Base-by-base conservation (phyloP, 2,797 vertebrate species). In the Poeciliopsis gracilis region DNA sequence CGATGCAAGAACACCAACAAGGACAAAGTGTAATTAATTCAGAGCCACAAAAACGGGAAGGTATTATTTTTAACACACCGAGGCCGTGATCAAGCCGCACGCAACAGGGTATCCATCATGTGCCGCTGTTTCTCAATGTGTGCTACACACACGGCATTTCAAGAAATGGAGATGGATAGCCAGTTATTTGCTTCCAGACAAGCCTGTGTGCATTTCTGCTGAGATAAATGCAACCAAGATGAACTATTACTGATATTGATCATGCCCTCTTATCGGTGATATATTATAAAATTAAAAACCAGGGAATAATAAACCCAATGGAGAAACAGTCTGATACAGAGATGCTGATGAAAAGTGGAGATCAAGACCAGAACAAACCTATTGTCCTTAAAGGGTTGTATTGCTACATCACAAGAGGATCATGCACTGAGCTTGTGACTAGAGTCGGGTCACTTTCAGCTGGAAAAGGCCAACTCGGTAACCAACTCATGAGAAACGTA, bases 221-320 rank as follows among this genome's bases (percentile, higher is more conserved):
- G 79, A 81, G 82, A 87, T 87, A 36, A 76, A 63, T 41, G 25
- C 23, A 61, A 46, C 15, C 43, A 73, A 85, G 89, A 92, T 89
- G 86, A 90, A 84, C 84, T 78, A 80, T 88, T 91, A 91, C 90
- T 92, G 82, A 84, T 92, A 93, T 90, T 91, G 92, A 93, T 92
- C 89, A 88, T 79, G 82, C 89, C 81, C 75, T 86, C 84, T 84
- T 82, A 87, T 91, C 86, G 88, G 87, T 59, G 43, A 76, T 70
- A 84, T 86, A 77, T 79, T 80, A 84, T 83, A 73, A 87, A 87
- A 76, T 38, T 75, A 20, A 82, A 86, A 87, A 86, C 59, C 88
- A 88, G 86, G 78, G 69, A 87, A 84, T 79, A 86, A 79, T n/a
- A 46, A 91, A 91, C 87, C 85, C 87, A 90, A 86, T 88, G 88